Evolutionary conservation across 2,113 vertebrate species (phyloP).

Genomic region (Ibidorhyncha struthersii): DNA sequence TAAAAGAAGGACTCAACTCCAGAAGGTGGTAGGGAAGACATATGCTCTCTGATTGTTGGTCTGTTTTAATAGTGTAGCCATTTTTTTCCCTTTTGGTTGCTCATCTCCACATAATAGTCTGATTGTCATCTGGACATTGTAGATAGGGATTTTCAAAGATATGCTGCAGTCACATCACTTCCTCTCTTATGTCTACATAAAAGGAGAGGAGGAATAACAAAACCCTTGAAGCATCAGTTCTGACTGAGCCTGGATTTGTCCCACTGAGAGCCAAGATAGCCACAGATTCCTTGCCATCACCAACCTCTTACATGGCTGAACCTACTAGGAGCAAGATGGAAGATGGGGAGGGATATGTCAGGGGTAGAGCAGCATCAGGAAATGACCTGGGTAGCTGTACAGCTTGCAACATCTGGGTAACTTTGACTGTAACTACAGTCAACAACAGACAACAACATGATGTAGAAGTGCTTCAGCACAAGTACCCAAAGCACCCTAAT

Average conservation of each 20-base stretch:
- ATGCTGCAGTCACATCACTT: not conserved
- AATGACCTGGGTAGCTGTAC: not conserved
- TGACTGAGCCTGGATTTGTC: not conserved
- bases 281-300: not conserved
- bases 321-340: not conserved
- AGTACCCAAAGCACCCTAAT: not conserved
- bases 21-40: not conserved
- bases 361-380: not conserved
- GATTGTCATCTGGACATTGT: not conserved
- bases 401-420: not conserved
- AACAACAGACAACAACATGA: not conserved
- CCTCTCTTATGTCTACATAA: not conserved
- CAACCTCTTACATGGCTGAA: not conserved
- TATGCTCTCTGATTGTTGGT: not conserved
- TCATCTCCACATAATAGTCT: not conserved
- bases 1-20: not conserved
- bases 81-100: not conserved
- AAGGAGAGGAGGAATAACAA: not conserved
- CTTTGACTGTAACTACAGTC: not conserved
- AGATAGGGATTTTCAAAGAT: not conserved
- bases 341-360: not conserved
- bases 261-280: not conserved
- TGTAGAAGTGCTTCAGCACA: not conserved
- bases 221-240: not conserved
- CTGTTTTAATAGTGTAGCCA: not conserved